Evolutionary conservation across 2,113 vertebrate species (phyloP).

Genomic region (Meriones unguiculatus): DNA sequence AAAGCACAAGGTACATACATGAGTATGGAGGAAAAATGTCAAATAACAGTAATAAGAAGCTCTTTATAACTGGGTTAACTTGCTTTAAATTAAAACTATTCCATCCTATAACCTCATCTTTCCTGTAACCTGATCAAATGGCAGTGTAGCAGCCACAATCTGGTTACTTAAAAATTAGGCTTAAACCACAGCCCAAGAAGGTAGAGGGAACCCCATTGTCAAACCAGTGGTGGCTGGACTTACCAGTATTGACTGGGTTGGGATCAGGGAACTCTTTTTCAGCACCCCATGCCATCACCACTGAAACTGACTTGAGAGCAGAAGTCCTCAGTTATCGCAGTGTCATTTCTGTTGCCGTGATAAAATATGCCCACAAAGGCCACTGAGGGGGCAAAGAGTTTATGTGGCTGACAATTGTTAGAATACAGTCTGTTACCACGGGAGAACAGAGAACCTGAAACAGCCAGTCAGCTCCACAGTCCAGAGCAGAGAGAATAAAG

Average conservation of each 20-base stretch:
- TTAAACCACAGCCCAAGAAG: not conserved
- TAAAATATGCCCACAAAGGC: not conserved
- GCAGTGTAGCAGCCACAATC: not conserved
- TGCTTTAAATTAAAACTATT: constrained; percentile 25
- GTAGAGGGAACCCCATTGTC: not conserved
- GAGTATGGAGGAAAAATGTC: not conserved
- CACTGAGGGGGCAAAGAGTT: not conserved
- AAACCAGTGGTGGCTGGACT: not conserved
- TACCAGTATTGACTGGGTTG: not conserved
- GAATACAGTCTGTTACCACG: no score
- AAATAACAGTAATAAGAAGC: not conserved
- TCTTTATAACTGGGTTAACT: constrained; percentile 45
- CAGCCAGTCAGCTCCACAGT: not conserved
- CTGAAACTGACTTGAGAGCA: not conserved
- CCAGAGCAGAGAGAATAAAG: not conserved
- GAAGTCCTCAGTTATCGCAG: not conserved
- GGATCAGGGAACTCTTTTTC: not conserved
- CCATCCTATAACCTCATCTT: not conserved
- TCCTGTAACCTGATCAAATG: not conserved
- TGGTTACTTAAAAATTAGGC: not conserved
- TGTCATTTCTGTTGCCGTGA: not conserved
- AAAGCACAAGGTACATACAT: not conserved
- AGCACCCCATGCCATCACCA: not conserved
- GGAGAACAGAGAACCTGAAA: not conserved
- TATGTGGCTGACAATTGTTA: not conserved